Evolutionary conservation across 2,113 vertebrate genomes (phyloP), one percentile per base, ranked within the genome.

Genomic region (Cyrtonyx montezumae): DNA sequence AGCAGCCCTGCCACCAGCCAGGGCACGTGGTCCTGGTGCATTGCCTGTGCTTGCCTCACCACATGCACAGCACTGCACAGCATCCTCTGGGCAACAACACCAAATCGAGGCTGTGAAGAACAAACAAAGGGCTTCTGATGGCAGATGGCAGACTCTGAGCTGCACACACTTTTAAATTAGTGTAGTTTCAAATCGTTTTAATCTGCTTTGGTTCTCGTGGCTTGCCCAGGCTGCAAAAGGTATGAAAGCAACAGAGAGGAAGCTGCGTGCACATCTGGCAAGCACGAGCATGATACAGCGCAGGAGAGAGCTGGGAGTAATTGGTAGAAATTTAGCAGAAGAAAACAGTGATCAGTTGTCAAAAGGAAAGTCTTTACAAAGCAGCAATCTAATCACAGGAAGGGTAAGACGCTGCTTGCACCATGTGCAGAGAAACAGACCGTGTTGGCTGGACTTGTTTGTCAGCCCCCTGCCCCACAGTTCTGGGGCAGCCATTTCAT

Each of bases 1-100:
- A 49, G 49, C 6, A 65, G 58, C 37, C 0, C 0, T 2, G 0
- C 69, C 77, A 30, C 45, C 61, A 66, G 19, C 13, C 1, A 1
- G 43, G 26, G 42, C 13, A 13, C n/a, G 30, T 18, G 36, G 48
- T 61, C 23, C 69, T 79, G 46, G 55, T 40, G 53, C 46, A 10
- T 13, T 10, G 25, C 23, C 13, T 16, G 32, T 56, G 68, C 28
- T 58, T 84, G 67, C 48, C 32, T 46, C 40, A 22, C 11, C 7
- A 40, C 55, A 51, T 13, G 9, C 15, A 26, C 16, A 40, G 36
- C 59, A 37, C 23, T 62, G 53, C 40, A 48, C 13, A 19, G 59
- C 48, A 58, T 36, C 36, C 42, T 74, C 43, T 21, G 14, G 34
- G 65, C 13, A 30, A 6, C 37, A 34, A 28, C 18, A 14, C 23